Percentiles rank a stretch among this genome's conserved stretches.
phyloP scores from a whole-genome alignment of 2,113 vertebrate genomes.

The Myrmophylax atrothorax region DNA sequence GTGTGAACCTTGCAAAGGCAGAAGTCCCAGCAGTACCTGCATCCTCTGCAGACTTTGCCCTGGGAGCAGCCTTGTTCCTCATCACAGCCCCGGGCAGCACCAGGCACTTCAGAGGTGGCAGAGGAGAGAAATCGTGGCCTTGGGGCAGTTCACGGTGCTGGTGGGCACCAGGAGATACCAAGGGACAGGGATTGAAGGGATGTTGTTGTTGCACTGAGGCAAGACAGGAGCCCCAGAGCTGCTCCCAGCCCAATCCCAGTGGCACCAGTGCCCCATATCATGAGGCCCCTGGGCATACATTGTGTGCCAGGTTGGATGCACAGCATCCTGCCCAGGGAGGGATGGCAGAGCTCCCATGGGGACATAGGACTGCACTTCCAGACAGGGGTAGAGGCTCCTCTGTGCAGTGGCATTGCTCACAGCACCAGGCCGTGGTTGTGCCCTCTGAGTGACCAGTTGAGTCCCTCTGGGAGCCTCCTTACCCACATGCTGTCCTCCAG shows the following conservation, averaged over 20 bases:
- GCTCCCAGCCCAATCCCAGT: not conserved
- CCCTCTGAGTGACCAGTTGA: not conserved
- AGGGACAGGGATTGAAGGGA: not conserved
- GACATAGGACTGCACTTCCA: not conserved
- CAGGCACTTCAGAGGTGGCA: not conserved
- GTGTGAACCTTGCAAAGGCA: slow-evolving; percentile 2
- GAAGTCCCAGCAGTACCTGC: not conserved
- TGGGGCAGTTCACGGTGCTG: not conserved
- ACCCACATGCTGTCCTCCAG: not conserved
- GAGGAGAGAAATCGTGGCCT: not conserved
- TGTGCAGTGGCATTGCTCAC: not conserved
- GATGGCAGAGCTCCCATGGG: not conserved
- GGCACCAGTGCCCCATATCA: not conserved
- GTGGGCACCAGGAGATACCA: not conserved
- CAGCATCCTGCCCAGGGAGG: not conserved
- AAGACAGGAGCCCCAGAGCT: not conserved
- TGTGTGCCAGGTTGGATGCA: not conserved
- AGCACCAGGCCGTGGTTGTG: not conserved
- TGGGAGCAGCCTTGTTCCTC: not conserved
- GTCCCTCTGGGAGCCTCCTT: not conserved
- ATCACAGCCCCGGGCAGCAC: not conserved
- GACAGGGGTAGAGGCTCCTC: not conserved
- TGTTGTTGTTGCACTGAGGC: not conserved
- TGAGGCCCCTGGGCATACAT: accelerated
- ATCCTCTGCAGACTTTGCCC: not conserved